Evolutionary conservation across 2,113 vertebrate genomes (phyloP), one percentile per base, ranked within the genome.

Genomic region (Laterallus jamaicensis): DNA sequence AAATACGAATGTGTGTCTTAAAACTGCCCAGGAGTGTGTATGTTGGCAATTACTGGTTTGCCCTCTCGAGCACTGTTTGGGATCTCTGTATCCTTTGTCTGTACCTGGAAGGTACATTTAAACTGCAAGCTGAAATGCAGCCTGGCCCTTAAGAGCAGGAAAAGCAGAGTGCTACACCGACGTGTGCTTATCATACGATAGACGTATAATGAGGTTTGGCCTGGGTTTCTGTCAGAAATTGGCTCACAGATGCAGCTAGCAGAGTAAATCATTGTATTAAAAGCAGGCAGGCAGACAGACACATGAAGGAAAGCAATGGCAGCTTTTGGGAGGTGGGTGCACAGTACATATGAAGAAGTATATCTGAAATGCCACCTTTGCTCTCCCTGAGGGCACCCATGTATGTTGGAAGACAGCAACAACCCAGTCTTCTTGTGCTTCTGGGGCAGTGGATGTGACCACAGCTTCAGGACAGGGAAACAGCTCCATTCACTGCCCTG

Each of bases 31-130:
- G 28, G 54, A 69, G 35, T 8, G 7, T 49, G 32, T 37, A n/a
- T 2, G 6, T 11, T 42, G n/a, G 29, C 52, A 89, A 44, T 40
- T 79, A 69, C 39, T 1, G 9, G 28, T 54, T 52, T 69, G 35
- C 50, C 47, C 56, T 79, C 55, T 44, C 60, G 6, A 70, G 90
- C 39, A 25, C 31, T 47, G 24, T 20, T 60, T 75, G 76, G 70
- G 78, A 80, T 90, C 76, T 73, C 52, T 70, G 29, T 28, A 68
- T 92, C 78, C 37, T 74, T 88, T 91, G 64, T 86, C 67, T 82
- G 49, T 50, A 50, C 14, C 56, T 5, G 2, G 62, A 93, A 88
- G 66, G 54, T 89, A 31, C n/a, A n/a, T 74, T 86, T 63, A 77
- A 79, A 80, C 9, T 59, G 29, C 44, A 39, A 58, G 35, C 35